These are phyloP conservation scores for Lacerta agilis DNA, from an alignment of 2,797 vertebrate species.

Conservation along the genomic window DNA sequence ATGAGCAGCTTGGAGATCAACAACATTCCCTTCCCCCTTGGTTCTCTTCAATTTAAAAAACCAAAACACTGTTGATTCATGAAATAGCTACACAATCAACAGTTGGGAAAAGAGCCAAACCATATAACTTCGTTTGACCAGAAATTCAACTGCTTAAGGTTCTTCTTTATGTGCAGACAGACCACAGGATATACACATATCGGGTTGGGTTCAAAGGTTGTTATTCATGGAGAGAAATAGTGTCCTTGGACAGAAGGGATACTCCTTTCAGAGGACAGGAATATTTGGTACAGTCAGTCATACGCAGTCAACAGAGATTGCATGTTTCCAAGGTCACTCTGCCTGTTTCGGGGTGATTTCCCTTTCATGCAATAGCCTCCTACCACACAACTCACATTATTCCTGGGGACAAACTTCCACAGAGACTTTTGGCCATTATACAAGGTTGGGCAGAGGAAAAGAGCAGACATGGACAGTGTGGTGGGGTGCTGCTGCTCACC, in stretches of 20 bases:
- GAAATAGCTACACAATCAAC: not conserved
- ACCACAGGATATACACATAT: not conserved
- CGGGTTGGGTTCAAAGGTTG: not conserved
- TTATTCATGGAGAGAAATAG: not conserved
- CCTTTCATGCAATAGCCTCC: not conserved
- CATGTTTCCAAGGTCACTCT: no score
- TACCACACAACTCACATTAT: not conserved
- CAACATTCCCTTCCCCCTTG: constrained; percentile 11
- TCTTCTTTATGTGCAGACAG: not conserved
- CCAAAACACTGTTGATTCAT: not conserved
- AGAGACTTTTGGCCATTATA: not conserved
- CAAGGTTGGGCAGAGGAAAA: no score
- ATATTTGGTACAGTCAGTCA: not conserved
- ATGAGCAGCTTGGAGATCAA: not conserved
- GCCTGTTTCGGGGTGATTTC: not conserved
- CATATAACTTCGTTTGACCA: not conserved
- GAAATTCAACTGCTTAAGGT: not conserved
- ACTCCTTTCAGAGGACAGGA: not conserved
- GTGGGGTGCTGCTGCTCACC: no score
- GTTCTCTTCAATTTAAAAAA: not conserved
- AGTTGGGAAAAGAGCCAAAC: no score
- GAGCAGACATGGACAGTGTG: no score
- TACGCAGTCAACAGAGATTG: not conserved
- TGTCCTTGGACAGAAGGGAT: no score
- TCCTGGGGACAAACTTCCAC: not conserved